These are phyloP conservation scores for Apis laboriosa DNA, from an alignment of 1,140 invertebrate species.

Conservation along the genomic window DNA sequence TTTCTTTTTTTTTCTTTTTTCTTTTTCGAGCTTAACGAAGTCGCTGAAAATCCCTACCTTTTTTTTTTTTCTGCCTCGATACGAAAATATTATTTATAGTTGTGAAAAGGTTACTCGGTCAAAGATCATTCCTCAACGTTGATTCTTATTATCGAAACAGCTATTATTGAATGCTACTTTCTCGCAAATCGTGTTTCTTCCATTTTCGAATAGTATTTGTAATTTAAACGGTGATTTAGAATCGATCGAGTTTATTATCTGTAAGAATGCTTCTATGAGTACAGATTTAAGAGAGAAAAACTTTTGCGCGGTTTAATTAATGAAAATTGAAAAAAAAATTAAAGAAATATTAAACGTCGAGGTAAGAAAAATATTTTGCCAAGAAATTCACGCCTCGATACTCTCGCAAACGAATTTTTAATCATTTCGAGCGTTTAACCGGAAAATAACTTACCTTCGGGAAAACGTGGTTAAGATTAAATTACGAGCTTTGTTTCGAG, in stretches of 20 bases:
- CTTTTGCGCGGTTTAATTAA: no score
- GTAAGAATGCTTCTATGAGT: background rate
- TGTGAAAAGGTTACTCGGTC: background rate
- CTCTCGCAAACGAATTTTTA: background rate
- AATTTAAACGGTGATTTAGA: no score
- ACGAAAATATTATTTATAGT: background rate
- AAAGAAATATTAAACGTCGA: background rate
- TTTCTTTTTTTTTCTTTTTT: background rate
- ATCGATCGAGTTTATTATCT: background rate
- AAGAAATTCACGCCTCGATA: background rate
- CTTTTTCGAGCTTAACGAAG: constrained; percentile 19
- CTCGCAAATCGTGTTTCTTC: background rate
- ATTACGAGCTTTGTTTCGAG: background rate
- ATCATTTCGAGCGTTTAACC: background rate
- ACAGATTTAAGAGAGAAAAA: background rate
- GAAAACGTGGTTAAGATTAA: background rate
- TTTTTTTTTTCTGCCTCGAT: background rate
- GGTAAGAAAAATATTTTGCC: background rate
- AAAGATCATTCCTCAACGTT: background rate
- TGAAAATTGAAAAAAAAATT: no score
- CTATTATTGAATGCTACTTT: background rate
- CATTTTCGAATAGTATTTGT: no score
- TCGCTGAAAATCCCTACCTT: constrained; percentile 10
- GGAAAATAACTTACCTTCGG: background rate
- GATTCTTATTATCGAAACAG: background rate